Evolutionary conservation across 2,888 invertebrate species (phyloP).

Genomic region (Zhuqinia jingwanae): DNA sequence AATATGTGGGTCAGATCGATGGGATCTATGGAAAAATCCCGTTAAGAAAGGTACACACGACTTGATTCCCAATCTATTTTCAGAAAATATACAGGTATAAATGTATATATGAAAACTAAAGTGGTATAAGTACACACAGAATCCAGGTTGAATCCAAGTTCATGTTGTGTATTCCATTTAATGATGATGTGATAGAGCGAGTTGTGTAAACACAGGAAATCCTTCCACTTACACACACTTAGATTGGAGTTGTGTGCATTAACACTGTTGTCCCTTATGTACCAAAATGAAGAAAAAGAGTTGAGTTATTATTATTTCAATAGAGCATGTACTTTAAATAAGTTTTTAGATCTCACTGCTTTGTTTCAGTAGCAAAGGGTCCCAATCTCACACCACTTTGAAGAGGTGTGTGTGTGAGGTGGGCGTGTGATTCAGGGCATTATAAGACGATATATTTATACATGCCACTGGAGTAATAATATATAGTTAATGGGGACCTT

Average conservation of each 20-base stretch:
- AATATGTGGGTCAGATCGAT: too few species aligned
- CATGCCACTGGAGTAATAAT: background rate
- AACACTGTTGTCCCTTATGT: background rate
- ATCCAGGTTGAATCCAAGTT: too few species aligned
- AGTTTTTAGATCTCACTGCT: background rate
- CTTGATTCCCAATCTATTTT: background rate
- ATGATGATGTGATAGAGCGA: too few species aligned
- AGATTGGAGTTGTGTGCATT: background rate
- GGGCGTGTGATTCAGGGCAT: conserved; percentile 26
- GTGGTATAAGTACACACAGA: too few species aligned
- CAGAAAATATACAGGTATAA: background rate
- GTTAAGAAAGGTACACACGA: background rate
- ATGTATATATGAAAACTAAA: too few species aligned
- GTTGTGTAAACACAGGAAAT: too few species aligned
- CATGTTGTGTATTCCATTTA: too few species aligned
- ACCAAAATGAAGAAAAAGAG: background rate
- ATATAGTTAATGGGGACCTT: conserved; percentile 57
- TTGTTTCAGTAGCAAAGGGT: background rate
- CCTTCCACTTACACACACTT: too few species aligned
- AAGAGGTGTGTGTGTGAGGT: background rate
- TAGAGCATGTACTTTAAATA: background rate
- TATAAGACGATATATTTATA: too few species aligned
- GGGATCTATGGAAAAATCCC: background rate
- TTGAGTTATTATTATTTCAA: background rate
- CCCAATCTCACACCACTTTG: background rate